These are phyloP conservation scores for Steatornis caripensis DNA, from an alignment of 2,113 vertebrate species.

Conservation along the genomic window DNA sequence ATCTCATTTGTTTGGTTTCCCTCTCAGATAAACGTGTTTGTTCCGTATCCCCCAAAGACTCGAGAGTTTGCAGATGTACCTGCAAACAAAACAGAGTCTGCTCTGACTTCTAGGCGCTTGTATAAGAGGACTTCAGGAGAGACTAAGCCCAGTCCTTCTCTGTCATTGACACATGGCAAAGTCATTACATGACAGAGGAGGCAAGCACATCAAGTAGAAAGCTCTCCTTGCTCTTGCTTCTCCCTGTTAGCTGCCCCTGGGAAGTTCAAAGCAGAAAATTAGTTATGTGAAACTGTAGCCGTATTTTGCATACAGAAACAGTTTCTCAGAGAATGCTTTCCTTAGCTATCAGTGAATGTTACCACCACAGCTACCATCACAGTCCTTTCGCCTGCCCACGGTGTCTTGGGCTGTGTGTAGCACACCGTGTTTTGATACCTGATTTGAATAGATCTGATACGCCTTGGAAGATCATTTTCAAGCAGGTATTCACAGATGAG, in stretches of 20 bases:
- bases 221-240: neutral
- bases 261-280: neutral
- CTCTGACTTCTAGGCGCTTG: neutral
- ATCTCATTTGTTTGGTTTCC: neutral
- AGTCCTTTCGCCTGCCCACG: neutral
- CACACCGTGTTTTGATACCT: neutral
- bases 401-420: neutral
- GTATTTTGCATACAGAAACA: neutral
- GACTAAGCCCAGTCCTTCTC: neutral
- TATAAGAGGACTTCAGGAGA: neutral
- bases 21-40: neutral
- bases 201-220: neutral
- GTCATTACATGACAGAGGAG: neutral
- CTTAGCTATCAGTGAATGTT: fast-evolving
- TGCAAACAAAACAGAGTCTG: neutral
- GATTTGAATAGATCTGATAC: neutral
- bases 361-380: neutral
- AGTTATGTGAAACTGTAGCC: neutral
- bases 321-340: neutral
- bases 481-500: neutral
- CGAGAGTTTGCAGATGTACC: neutral
- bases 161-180: neutral
- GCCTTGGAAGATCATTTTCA: neutral
- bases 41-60: neutral
- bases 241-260: neutral